Percentiles rank a stretch among this genome's conserved stretches.
Conservation (phyloP, 2,888 invertebrate species). For the Acleris holmiana region DNA sequence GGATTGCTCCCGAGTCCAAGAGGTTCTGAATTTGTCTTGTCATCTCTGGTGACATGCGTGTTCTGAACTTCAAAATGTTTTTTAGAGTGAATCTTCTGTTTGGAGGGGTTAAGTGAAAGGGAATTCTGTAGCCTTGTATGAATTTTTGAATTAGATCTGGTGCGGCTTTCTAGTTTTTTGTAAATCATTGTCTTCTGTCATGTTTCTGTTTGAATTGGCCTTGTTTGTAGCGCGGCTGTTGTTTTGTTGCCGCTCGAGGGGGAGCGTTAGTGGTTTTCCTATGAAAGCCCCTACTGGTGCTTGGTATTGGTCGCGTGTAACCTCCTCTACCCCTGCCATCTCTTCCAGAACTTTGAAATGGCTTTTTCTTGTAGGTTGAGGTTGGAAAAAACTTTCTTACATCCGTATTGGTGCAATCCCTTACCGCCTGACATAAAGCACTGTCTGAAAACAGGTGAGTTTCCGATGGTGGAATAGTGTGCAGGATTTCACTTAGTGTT, state of each 20-base stretch:
- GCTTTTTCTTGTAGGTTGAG: constrained; percentile 4
- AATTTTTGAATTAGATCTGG: constrained; percentile 7
- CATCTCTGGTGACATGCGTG: no score
- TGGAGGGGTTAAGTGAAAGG: no score
- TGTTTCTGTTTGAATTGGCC: neutral
- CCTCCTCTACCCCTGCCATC: no score
- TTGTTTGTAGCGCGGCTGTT: neutral
- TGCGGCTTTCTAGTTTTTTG: constrained; percentile 3
- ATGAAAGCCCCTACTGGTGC: neutral
- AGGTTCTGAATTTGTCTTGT: no score
- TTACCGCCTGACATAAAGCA: constrained; percentile 5
- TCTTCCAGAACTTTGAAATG: neutral
- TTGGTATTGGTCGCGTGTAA: neutral
- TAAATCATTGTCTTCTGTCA: neutral
- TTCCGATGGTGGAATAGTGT: constrained; percentile 28
- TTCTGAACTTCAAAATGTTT: no score
- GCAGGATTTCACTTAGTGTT: constrained; percentile 11
- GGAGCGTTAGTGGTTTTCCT: neutral
- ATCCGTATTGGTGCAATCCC: no score
- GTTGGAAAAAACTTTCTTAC: constrained; percentile 17
- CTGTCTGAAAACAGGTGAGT: constrained; percentile 24
- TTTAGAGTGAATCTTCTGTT: no score
- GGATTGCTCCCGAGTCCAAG: no score
- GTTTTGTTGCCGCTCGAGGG: neutral
- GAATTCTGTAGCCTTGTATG: no score